Evolutionary conservation across 2,888 invertebrate species (phyloP), one percentile per base, ranked within the genome.

Genomic region (Cybosia mesomella): DNA sequence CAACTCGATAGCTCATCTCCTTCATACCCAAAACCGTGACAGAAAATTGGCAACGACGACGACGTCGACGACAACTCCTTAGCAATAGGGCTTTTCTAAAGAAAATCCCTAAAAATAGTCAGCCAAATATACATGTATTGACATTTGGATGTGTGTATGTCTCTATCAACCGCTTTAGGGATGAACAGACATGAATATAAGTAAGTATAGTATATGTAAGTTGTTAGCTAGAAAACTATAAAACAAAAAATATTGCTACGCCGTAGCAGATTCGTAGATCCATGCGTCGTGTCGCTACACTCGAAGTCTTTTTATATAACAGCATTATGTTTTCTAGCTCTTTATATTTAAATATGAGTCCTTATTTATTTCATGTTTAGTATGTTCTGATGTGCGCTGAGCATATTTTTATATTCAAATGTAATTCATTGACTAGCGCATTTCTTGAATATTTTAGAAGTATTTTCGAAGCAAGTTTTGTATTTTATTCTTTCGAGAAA

Each of bases 201-300:
- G 2, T 13, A 1, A 13, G 2, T 2, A 2, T 36, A 36, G 11
- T 36, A 13, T 13, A 2, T 36, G 1, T 36, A 36, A 1, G 10
- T 0, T 36, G 11, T 1, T 11, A 36, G 13, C 36, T 36, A 11
- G 11, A 36, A n/a, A n/a, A n/a, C n/a, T n/a, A n/a, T n/a, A n/a
- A n/a, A n/a, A n/a, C n/a, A 15, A 8, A 9, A 15, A 39, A 58
- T 66, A 57, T 28, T 68, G 72, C 74, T 74, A 75, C 80, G 76
- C 32, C 78, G 78, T 81, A 80, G 78, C 70, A 39, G 0, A 5
- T 65, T 73, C 72, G 74, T 83, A 73, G 70, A 72, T 68, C 71
- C 15, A n/a, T 49, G 77, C 77, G 75, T 77, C 80, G 60, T 21
- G 64, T 58, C 28, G 71, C 68, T 82, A 75, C 73, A 75, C n/a